These are phyloP conservation scores for Tolypeutes matacus DNA, from an alignment of 2,797 vertebrate species.

Conservation along the genomic window DNA sequence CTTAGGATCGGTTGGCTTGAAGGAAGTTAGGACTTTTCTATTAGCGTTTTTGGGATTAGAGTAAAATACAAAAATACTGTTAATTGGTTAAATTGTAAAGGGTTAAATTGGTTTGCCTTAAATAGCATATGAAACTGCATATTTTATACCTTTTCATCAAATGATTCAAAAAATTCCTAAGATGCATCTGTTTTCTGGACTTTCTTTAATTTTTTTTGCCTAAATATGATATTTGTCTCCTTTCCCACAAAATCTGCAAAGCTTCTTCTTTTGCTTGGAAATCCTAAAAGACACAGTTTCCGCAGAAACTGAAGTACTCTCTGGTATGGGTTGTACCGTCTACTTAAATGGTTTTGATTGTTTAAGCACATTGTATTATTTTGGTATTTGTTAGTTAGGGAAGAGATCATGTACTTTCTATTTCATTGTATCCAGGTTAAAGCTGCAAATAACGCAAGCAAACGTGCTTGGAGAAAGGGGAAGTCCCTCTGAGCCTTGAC, in stretches of 20 bases:
- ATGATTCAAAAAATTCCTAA: neutral
- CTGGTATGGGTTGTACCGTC: neutral
- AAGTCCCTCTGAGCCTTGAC: neutral
- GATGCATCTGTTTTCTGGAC: neutral
- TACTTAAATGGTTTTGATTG: too few relatives aligned
- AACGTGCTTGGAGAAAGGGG: neutral
- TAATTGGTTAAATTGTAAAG: too few relatives aligned
- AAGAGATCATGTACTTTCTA: neutral
- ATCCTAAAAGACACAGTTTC: neutral
- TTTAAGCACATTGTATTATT: too few relatives aligned
- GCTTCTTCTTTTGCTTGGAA: neutral
- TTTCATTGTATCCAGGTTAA: neutral
- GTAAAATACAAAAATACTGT: neutral
- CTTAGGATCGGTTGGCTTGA: accelerated
- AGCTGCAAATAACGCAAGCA: too few relatives aligned
- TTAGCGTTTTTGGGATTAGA: neutral
- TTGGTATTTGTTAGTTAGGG: neutral
- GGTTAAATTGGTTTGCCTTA: neutral
- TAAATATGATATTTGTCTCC: neutral
- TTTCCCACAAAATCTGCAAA: neutral
- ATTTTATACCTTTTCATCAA: neutral
- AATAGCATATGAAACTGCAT: neutral
- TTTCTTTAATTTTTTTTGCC: neutral
- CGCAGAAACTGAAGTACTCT: neutral
- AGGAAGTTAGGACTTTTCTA: neutral